phyloP scores from a whole-genome alignment of 2,888 invertebrate genomes.

The Melanargia galathea region DNA sequence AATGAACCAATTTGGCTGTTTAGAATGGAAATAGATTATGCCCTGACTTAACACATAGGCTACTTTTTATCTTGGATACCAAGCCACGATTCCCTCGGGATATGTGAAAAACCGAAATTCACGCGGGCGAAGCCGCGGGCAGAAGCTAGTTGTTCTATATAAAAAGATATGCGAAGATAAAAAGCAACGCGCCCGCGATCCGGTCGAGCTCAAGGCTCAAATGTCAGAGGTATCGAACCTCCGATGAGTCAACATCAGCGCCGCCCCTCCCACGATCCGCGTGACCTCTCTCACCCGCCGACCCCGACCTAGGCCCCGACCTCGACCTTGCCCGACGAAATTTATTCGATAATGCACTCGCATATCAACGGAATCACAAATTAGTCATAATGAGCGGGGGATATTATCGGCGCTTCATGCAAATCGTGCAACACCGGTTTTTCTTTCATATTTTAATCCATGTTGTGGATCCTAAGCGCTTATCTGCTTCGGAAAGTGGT shows the following conservation, averaged over 20 bases:
- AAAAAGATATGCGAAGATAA: neutral
- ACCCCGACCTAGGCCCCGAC: constrained; percentile 53
- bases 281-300: constrained; percentile 59
- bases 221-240: constrained; percentile 68
- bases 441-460: constrained; percentile 1
- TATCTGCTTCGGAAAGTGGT: no score
- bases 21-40: no score
- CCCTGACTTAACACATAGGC: no score
- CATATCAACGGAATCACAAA: constrained; percentile 41
- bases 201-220: constrained; percentile 47
- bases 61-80: no score
- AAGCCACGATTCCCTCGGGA: no score
- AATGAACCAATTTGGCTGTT: no score
- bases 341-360: constrained; percentile 46
- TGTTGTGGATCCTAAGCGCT: neutral
- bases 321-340: constrained; percentile 50
- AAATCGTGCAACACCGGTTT: constrained; percentile 39
- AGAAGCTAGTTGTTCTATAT: no score
- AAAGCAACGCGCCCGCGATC: constrained; percentile 14
- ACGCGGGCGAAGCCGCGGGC: no score
- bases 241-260: constrained; percentile 63
- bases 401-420: constrained; percentile 41
- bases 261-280: constrained; percentile 67
- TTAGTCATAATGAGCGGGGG: constrained; percentile 37
- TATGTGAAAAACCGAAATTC: no score